phyloP scores from a whole-genome alignment of 2,888 invertebrate genomes.

The Nymphalis urticae region DNA sequence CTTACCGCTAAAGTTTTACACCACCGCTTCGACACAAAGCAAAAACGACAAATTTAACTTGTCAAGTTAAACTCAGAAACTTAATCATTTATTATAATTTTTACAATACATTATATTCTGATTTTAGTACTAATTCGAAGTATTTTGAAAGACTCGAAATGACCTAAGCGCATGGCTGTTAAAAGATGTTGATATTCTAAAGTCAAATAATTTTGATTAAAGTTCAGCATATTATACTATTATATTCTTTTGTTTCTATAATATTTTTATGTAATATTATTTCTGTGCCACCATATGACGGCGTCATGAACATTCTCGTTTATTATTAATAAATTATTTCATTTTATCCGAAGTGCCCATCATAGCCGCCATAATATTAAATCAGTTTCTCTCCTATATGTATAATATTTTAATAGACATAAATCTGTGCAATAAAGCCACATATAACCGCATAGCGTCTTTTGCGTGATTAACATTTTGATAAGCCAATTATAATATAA shows the following conservation, averaged over 20 bases:
- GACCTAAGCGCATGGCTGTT: too few species aligned
- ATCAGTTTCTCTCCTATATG: not conserved
- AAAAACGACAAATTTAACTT: not conserved
- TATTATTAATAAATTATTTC: constrained; percentile 3
- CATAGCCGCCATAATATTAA: constrained; percentile 4
- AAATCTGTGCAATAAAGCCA: constrained; percentile 1
- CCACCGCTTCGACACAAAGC: not conserved
- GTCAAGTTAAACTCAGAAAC: too few species aligned
- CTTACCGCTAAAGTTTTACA: not conserved
- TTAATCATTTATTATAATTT: too few species aligned
- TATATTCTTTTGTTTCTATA: too few species aligned
- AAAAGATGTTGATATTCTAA: too few species aligned
- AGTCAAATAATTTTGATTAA: too few species aligned
- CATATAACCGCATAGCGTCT: not conserved
- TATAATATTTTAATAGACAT: constrained; percentile 2
- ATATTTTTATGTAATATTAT: too few species aligned
- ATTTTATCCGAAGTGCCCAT: not conserved
- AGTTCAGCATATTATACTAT: too few species aligned
- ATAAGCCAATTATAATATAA: not conserved
- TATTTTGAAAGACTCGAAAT: too few species aligned
- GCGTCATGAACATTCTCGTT: not conserved
- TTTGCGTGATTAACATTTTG: not conserved
- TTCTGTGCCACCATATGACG: not conserved
- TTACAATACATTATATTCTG: too few species aligned
- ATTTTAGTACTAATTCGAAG: too few species aligned